Conservation (phyloP, 2,797 vertebrate species). For the Galago senegalensis region DNA sequence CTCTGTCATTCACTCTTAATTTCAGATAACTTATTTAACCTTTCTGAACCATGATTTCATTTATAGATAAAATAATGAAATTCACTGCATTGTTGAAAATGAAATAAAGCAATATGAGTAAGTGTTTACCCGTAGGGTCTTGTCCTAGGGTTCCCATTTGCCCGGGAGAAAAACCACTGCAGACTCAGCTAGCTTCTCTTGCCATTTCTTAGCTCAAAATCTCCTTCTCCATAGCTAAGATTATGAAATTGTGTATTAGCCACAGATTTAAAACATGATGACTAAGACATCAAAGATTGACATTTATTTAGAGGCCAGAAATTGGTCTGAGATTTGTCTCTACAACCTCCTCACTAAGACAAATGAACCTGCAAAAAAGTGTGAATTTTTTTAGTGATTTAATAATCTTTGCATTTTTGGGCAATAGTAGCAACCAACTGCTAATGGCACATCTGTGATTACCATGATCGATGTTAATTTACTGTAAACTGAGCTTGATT, state of each 20-base stretch:
- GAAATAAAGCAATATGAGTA: not conserved
- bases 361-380: not conserved
- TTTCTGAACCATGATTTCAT: not conserved
- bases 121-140: not conserved
- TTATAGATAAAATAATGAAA: not conserved
- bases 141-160: not conserved
- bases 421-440: conserved; percentile 65
- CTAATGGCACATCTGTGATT: conserved; percentile 60
- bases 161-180: not conserved
- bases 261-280: conserved; percentile 1
- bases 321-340: not conserved
- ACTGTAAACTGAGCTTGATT: conserved; percentile 63
- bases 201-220: not conserved
- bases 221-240: not conserved
- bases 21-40: not conserved
- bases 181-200: not conserved
- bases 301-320: not conserved
- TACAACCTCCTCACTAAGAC: not conserved
- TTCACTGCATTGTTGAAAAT: not conserved
- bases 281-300: not conserved
- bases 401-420: conserved; percentile 56
- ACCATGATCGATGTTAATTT: conserved; percentile 72
- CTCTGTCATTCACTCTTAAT: not conserved
- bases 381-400: conserved; percentile 2
- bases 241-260: not conserved